These are phyloP conservation scores for Phylloscopus trochilus DNA, from an alignment of 2,113 vertebrate genomes.

Conservation along the genomic window DNA sequence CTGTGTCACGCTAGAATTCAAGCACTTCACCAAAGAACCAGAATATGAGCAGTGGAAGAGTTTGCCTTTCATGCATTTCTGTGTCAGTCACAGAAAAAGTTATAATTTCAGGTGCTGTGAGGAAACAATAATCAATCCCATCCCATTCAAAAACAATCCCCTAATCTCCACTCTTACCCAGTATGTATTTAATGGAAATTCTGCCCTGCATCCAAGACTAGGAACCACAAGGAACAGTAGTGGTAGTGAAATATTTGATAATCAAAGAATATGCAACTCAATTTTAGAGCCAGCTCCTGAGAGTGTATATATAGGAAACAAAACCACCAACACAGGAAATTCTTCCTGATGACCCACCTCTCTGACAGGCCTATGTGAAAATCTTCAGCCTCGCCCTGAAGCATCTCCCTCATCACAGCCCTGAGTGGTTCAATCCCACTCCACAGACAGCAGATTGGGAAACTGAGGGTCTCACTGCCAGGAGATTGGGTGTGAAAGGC, in stretches of 20 bases:
- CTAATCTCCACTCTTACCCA: neutral
- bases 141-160: neutral
- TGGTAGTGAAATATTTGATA: neutral
- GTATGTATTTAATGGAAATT: neutral
- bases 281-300: neutral
- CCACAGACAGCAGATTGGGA: slow-evolving; percentile 75
- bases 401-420: slow-evolving; percentile 12
- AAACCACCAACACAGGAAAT: neutral
- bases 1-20: neutral
- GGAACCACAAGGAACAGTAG: neutral
- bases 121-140: neutral
- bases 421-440: slow-evolving; percentile 35
- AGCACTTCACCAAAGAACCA: neutral
- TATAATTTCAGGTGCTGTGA: neutral
- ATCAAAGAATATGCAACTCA: neutral
- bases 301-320: neutral
- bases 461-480: slow-evolving; percentile 60
- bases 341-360: neutral
- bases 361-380: neutral
- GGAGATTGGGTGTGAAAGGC: slow-evolving; percentile 73
- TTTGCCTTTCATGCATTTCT: neutral
- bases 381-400: slow-evolving; percentile 26
- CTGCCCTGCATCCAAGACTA: neutral
- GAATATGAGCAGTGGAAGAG: neutral
- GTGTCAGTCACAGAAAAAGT: neutral